These are phyloP conservation scores for Aleiodes testaceus DNA, from an alignment of 2,888 invertebrate species.

Conservation along the genomic window DNA sequence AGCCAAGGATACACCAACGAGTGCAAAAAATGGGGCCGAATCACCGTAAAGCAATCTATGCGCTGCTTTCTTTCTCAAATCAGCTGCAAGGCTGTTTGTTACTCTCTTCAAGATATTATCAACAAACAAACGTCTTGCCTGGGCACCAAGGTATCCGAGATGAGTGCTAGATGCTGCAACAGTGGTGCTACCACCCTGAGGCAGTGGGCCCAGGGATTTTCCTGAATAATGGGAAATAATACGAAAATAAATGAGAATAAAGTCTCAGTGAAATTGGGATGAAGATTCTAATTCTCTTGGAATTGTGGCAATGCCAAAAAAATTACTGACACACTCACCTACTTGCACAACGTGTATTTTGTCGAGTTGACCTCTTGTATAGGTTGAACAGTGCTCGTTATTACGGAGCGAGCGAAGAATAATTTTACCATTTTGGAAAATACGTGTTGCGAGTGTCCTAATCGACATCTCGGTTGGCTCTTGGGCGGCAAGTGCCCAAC, in stretches of 20 bases:
- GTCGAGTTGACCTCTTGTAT: conserved; percentile 59
- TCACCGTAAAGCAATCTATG: conserved; percentile 80
- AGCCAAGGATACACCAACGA: conserved; percentile 83
- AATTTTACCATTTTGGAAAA: conserved; percentile 69
- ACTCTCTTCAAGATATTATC: conserved; percentile 82
- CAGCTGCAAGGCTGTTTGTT: conserved; percentile 79
- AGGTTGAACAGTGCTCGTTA: conserved; percentile 57
- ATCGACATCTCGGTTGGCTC: conserved; percentile 68
- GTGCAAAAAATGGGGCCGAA: conserved; percentile 82
- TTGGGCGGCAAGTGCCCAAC: conserved; percentile 64
- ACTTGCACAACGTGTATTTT: conserved; percentile 71
- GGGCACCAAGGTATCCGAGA: conserved; percentile 74
- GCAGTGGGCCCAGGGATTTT: conserved; percentile 67
- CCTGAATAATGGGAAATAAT: conserved; percentile 52
- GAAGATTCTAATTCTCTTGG: background rate
- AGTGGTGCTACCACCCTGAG: conserved; percentile 60
- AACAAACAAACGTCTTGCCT: conserved; percentile 80
- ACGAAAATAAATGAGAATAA: background rate
- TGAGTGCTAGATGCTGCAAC: conserved; percentile 59
- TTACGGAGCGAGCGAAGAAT: conserved; percentile 63
- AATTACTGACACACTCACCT: conserved; percentile 58
- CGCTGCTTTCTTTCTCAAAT: conserved; percentile 78
- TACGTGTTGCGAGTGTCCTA: conserved; percentile 63
- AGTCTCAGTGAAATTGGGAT: background rate
- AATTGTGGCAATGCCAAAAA: background rate